Evolutionary conservation across 2,797 vertebrate genomes (phyloP).

Genomic region (Falco peregrinus): DNA sequence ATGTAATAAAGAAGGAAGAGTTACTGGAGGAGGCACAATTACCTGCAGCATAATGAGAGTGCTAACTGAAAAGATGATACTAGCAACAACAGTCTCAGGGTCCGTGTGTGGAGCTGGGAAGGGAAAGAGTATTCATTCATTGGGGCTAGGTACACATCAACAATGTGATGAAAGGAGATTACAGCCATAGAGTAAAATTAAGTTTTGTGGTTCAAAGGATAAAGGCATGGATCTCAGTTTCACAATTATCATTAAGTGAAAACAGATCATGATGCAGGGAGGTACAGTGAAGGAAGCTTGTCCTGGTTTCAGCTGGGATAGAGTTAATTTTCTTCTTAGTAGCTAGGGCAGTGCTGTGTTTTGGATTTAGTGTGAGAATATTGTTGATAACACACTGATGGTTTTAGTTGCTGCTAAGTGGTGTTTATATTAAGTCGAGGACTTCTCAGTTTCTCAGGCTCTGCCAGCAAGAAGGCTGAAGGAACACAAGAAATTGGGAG

Average conservation of each 20-base stretch:
- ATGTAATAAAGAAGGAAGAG: not conserved
- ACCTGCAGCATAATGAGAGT: not conserved
- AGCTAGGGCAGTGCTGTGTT: too few relatives aligned
- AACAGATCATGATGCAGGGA: not conserved
- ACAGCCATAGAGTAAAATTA: not conserved
- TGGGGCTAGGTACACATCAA: not conserved
- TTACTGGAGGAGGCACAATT: not conserved
- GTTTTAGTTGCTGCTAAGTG: too few relatives aligned
- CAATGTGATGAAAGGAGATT: not conserved
- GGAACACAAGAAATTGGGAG: too few relatives aligned
- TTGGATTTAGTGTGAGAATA: too few relatives aligned
- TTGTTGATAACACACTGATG: too few relatives aligned
- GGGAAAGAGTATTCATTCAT: not conserved
- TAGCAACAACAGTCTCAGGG: not conserved
- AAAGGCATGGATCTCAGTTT: not conserved
- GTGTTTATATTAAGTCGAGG: too few relatives aligned
- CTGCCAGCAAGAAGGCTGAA: too few relatives aligned
- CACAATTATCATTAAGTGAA: not conserved
- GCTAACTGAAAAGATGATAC: not conserved
- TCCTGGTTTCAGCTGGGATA: too few relatives aligned
- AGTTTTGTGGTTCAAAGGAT: not conserved
- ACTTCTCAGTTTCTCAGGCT: too few relatives aligned
- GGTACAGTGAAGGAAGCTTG: not conserved
- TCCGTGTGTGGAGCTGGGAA: not conserved
- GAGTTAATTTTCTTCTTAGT: too few relatives aligned